Conservation (phyloP, 1,140 invertebrate species). For the Argopecten irradians region DNA sequence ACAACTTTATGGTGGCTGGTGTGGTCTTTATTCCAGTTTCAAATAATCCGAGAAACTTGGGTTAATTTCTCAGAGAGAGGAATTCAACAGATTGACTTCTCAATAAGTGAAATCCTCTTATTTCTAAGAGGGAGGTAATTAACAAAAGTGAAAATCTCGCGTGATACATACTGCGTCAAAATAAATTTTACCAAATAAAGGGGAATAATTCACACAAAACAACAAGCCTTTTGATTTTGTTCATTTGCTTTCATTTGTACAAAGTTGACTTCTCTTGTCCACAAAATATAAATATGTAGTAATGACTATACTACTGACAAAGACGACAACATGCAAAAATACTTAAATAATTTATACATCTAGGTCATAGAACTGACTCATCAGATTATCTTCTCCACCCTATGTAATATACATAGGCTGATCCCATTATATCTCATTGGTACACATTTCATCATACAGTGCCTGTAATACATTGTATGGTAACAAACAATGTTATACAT, state of each 20-base stretch:
- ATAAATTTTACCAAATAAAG: background rate
- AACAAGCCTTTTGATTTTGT: background rate
- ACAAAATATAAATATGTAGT: slow-evolving; percentile 23
- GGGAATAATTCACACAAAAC: background rate
- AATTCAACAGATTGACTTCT: background rate
- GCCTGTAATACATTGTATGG: background rate
- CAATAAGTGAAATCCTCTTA: too few relatives aligned
- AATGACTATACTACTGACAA: background rate
- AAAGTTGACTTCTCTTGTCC: background rate
- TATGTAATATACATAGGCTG: background rate
- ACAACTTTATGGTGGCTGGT: too few relatives aligned
- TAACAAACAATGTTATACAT: too few relatives aligned
- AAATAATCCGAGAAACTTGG: background rate
- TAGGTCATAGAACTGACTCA: slow-evolving; percentile 6
- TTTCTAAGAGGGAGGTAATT: too few relatives aligned
- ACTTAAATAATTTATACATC: slow-evolving; percentile 13
- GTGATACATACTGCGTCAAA: too few relatives aligned
- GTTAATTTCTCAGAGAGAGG: background rate
- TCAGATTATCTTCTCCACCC: background rate
- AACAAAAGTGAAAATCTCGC: too few relatives aligned
- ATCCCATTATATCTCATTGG: background rate
- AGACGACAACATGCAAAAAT: slow-evolving; percentile 7
- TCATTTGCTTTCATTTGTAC: slow-evolving; percentile 18
- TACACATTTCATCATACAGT: background rate
- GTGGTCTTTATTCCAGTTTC: too few relatives aligned